These are phyloP conservation scores for Microplitis manilae DNA, from an alignment of 2,888 invertebrate genomes.

Conservation along the genomic window DNA sequence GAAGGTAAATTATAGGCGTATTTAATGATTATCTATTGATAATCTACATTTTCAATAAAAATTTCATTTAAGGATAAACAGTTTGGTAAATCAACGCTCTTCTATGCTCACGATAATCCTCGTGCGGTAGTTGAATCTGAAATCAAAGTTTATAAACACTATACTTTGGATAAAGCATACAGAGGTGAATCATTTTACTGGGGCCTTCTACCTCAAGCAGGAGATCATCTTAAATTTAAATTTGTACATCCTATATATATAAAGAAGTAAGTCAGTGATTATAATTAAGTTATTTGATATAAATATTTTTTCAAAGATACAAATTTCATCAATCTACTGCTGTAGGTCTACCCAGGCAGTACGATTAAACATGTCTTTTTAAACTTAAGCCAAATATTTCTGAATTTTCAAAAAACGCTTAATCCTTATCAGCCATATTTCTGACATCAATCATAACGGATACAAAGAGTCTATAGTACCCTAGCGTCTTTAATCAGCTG, in stretches of 20 bases:
- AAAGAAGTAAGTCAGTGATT: constrained; percentile 74
- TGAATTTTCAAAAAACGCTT: no score
- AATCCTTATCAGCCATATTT: no score
- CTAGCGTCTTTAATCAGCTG: no score
- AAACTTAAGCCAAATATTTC: no score
- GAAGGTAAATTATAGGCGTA: constrained; percentile 76
- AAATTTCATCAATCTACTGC: no score
- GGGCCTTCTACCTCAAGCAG: constrained; percentile 88
- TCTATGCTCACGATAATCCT: constrained; percentile 86
- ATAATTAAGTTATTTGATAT: no score
- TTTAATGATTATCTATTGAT: constrained; percentile 57
- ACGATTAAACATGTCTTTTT: no score
- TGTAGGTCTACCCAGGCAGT: no score
- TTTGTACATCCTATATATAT: constrained; percentile 82
- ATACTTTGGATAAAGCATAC: constrained; percentile 86
- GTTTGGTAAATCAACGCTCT: constrained; percentile 87
- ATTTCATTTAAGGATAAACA: constrained; percentile 81
- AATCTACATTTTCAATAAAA: not conserved
- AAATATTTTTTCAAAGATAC: no score
- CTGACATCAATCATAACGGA: no score
- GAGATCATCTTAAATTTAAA: constrained; percentile 85
- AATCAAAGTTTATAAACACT: constrained; percentile 86
- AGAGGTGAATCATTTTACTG: constrained; percentile 91
- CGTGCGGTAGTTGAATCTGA: constrained; percentile 80
- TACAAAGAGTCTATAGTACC: no score